Percentiles rank a stretch among this genome's conserved stretches.
phyloP scores from a whole-genome alignment of 2,113 vertebrate genomes.

The Lepidothrix coronata region DNA sequence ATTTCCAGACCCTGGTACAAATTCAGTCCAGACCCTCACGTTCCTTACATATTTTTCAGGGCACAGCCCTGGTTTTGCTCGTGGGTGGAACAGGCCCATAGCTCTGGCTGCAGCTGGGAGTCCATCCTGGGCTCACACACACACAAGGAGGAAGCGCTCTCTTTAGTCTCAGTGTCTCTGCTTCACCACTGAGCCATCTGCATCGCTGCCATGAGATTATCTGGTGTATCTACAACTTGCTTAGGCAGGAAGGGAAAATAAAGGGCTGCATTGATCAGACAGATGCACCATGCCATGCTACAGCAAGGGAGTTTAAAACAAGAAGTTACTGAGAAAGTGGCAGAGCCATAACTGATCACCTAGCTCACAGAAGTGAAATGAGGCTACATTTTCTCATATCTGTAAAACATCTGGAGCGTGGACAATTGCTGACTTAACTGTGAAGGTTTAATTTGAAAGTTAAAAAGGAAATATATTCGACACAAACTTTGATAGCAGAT shows the following conservation, averaged over 20 bases:
- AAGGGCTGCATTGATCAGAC: background rate
- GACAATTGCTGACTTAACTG: background rate
- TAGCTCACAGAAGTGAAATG: background rate
- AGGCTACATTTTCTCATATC: background rate
- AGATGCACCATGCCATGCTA: background rate
- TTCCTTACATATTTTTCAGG: accelerated
- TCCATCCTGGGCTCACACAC: background rate
- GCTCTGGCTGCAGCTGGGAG: background rate
- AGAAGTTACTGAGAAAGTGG: background rate
- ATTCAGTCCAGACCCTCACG: background rate
- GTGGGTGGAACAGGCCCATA: background rate
- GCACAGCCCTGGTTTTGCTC: background rate
- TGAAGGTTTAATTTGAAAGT: background rate
- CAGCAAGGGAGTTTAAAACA: background rate
- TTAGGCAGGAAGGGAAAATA: background rate
- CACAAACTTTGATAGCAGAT: background rate
- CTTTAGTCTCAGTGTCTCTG: background rate
- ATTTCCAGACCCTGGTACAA: background rate
- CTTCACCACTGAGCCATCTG: background rate
- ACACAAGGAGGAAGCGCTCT: background rate
- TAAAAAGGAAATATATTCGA: background rate
- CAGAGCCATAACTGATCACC: background rate
- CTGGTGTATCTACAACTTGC: background rate
- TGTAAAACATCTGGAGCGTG: background rate
- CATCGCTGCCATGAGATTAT: background rate